Evolutionary conservation across 2,888 invertebrate species (phyloP), one percentile per base, ranked within the genome.

Genomic region (Drosophila monieri): DNA sequence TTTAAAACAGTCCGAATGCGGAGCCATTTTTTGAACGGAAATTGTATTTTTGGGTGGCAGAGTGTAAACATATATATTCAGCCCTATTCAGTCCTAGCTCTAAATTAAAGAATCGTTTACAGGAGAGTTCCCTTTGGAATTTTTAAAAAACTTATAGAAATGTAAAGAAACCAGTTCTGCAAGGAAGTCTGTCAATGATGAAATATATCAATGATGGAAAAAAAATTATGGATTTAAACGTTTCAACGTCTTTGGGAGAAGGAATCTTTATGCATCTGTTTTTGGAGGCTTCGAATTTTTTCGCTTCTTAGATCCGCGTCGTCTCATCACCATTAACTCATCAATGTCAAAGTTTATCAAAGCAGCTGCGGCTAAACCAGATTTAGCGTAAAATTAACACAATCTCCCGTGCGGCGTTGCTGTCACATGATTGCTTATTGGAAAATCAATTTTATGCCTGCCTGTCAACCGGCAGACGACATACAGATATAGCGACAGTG

Each of bases 331-430:
- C 88, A 88, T 88, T 88, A 87, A 87, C 80, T 85, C 85, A 88
- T 87, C 86, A 88, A 85, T 87, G 89, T 85, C 80, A 80, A 77
- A 83, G 83, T 85, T 85, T 74, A 80, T 85, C 88, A 84, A 79
- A 76, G 71, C 73, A 74, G 74, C 74, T 61, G 64, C 44, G 52
- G 60, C 69, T 74, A 85, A 80, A 81, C 61, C 88, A 83, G 88
- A 87, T 87, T 83, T 87, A 76, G 88, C 81, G 88, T 83, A 85
- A 83, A 87, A 83, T 83, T 83, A 83, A 83, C 81, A 81, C 88
- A 81, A 78, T 85, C 76, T 78, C 80, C 72, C 61, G 76, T 81
- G 71, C 66, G 74, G 67, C 65, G 74, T 37, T 62, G 62, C 65
- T n/a, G 21, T 25, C 15, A 14, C 27, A 12, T 48, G 48, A 47